These are phyloP conservation scores for Sardina pilchardus DNA, from an alignment of 2,113 vertebrate species.

Conservation along the genomic window DNA sequence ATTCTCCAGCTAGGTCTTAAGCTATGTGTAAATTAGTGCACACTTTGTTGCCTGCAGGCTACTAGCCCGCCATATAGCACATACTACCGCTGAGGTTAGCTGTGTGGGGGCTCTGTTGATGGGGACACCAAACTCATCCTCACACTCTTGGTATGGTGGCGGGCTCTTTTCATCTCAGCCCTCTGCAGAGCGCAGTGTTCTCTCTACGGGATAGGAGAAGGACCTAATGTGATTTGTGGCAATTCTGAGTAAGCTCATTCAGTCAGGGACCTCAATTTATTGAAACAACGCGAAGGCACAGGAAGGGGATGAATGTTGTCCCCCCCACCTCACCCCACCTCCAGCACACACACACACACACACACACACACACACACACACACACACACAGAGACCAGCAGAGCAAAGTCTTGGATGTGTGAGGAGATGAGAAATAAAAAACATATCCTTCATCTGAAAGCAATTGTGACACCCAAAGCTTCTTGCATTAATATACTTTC, in stretches of 20 bases:
- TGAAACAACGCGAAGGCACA: conserved; percentile 33
- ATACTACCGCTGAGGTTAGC: background rate
- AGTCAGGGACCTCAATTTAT: conserved; percentile 41
- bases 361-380: too few relatives aligned
- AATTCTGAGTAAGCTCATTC: conserved; percentile 38
- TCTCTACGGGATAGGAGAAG: conserved; percentile 44
- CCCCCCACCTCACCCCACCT: background rate
- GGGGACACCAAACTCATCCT: background rate
- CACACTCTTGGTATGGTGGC: background rate
- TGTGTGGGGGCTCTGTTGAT: background rate
- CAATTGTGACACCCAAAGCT: conserved; percentile 51
- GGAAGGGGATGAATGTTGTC: background rate
- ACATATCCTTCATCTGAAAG: conserved; percentile 53
- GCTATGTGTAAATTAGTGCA: background rate
- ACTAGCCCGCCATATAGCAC: background rate
- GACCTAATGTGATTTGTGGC: conserved; percentile 48
- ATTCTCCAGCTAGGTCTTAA: background rate
- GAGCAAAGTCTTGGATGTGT: conserved; percentile 19
- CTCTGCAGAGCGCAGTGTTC: conserved; percentile 41
- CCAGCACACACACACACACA: background rate
- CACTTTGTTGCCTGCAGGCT: background rate
- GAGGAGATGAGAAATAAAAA: conserved; percentile 49
- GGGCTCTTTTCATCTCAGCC: conserved; percentile 15
- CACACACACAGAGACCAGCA: conserved; percentile 20
- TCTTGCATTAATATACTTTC: conserved; percentile 50